Percentiles rank a stretch among this genome's conserved stretches.
These are phyloP conservation scores for Brachionus asplanchnoidis DNA, from an alignment of 1,140 invertebrate species.

Conservation along the genomic window DNA sequence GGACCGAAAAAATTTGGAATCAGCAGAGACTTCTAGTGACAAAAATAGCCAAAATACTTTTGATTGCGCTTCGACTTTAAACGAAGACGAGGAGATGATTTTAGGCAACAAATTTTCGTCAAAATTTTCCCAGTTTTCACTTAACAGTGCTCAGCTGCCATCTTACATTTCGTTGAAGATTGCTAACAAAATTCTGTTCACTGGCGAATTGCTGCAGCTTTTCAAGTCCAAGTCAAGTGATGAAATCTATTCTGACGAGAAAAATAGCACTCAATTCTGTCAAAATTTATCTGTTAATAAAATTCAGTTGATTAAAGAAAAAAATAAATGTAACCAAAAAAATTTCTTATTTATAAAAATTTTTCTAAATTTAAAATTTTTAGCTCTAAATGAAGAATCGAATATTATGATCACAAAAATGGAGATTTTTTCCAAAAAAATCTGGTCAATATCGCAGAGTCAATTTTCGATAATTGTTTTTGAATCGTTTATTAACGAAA, in stretches of 20 bases:
- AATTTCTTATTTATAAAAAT: neutral
- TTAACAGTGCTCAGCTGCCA: slow-evolving; percentile 58
- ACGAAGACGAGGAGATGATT: neutral
- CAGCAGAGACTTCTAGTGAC: neutral
- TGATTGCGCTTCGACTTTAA: neutral
- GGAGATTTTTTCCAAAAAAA: slow-evolving; percentile 51
- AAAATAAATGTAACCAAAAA: slow-evolving; percentile 30
- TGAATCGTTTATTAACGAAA: slow-evolving; percentile 55
- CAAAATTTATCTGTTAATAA: slow-evolving; percentile 23
- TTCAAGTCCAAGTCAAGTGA: slow-evolving; percentile 14
- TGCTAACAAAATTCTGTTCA: slow-evolving; percentile 71
- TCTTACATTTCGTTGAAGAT: slow-evolving; percentile 67
- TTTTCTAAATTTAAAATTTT: neutral
- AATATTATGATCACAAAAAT: slow-evolving; percentile 33
- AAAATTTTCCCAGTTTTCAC: neutral
- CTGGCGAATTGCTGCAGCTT: slow-evolving; percentile 65
- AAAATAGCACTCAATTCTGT: neutral
- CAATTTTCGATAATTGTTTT: slow-evolving; percentile 53
- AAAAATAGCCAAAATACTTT: neutral
- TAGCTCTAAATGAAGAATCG: slow-evolving; percentile 7
- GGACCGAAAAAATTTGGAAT: neutral
- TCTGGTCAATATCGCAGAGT: slow-evolving; percentile 53
- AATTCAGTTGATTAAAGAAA: neutral
- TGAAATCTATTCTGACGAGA: slow-evolving; percentile 2
- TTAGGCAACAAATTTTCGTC: neutral